A percentile compares a stretch with the other conserved stretches of the same genome.
phyloP scores from a whole-genome alignment of 2,113 vertebrate genomes.

The Strix uralensis region DNA sequence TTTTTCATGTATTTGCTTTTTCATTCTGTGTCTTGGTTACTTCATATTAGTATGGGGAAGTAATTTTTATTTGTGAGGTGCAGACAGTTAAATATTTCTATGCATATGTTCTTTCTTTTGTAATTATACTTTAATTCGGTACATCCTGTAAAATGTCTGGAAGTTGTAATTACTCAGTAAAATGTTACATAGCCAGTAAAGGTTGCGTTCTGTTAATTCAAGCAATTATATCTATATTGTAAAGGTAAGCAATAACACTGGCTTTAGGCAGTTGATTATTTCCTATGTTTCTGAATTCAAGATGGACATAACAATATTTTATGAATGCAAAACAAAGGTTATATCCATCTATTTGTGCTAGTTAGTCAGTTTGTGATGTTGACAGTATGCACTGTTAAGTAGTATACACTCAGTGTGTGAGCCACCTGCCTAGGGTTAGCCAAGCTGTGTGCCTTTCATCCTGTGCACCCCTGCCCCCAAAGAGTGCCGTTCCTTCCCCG shows the following conservation, averaged over 20 bases:
- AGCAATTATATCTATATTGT: neutral
- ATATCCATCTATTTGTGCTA: neutral
- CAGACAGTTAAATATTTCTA: neutral
- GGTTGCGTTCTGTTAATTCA: constrained; percentile 20
- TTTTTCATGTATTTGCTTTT: neutral
- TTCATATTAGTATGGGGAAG: neutral
- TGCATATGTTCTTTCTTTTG: neutral
- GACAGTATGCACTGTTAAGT: neutral
- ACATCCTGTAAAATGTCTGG: constrained; percentile 5
- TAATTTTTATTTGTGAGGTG: neutral
- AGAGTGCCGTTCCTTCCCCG: neutral
- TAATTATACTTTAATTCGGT: neutral
- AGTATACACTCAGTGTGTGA: rapidly evolving
- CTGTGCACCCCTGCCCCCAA: rapidly evolving
- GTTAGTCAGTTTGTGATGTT: rapidly evolving
- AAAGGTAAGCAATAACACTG: neutral
- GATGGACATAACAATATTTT: neutral
- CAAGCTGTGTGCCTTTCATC: neutral
- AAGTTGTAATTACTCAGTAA: constrained; percentile 50
- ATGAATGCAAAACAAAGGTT: neutral
- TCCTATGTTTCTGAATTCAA: neutral
- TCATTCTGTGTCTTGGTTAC: neutral
- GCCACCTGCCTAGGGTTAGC: neutral
- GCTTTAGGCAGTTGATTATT: neutral
- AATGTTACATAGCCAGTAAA: constrained; percentile 1